A percentile compares a stretch with the other conserved stretches of the same genome.
Conservation (phyloP, 1,140 invertebrate species). For the Neodiprion virginianus region DNA sequence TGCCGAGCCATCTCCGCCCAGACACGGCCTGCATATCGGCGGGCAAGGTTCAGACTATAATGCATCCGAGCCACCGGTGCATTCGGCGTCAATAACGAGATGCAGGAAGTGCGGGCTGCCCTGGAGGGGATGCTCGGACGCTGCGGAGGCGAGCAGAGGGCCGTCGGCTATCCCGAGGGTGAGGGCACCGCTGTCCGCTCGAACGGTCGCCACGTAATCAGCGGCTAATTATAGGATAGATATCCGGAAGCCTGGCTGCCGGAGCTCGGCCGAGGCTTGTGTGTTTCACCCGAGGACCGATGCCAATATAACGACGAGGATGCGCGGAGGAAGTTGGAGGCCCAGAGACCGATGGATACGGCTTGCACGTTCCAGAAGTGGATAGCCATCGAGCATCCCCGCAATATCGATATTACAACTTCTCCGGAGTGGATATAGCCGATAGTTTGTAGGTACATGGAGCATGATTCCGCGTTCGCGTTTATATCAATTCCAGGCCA, state of each 20-base stretch:
- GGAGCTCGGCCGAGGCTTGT: neutral
- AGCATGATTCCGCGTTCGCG: too few relatives aligned
- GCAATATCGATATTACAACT: too few relatives aligned
- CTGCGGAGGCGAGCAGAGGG: slow-evolving; percentile 24
- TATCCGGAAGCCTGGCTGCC: slow-evolving; percentile 36
- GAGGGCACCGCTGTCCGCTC: slow-evolving; percentile 54
- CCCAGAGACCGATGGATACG: too few relatives aligned
- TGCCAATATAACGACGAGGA: neutral
- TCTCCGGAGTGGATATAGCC: too few relatives aligned
- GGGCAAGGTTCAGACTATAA: slow-evolving; percentile 39
- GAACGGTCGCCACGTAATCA: slow-evolving; percentile 59
- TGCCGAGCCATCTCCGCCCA: neutral
- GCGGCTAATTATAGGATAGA: slow-evolving; percentile 62
- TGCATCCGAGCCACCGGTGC: slow-evolving; percentile 44
- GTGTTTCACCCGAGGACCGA: neutral
- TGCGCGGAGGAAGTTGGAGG: neutral
- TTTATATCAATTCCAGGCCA: too few relatives aligned
- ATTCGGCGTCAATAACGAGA: slow-evolving; percentile 56
- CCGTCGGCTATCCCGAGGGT: slow-evolving; percentile 31
- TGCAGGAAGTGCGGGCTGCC: slow-evolving; percentile 52
- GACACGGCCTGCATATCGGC: slow-evolving; percentile 4
- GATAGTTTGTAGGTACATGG: too few relatives aligned
- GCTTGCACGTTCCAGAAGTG: too few relatives aligned
- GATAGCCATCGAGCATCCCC: too few relatives aligned
- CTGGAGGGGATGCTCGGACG: slow-evolving; percentile 17